phyloP scores from a whole-genome alignment of 2,797 vertebrate species.

The Ctenosaura bakeri region DNA sequence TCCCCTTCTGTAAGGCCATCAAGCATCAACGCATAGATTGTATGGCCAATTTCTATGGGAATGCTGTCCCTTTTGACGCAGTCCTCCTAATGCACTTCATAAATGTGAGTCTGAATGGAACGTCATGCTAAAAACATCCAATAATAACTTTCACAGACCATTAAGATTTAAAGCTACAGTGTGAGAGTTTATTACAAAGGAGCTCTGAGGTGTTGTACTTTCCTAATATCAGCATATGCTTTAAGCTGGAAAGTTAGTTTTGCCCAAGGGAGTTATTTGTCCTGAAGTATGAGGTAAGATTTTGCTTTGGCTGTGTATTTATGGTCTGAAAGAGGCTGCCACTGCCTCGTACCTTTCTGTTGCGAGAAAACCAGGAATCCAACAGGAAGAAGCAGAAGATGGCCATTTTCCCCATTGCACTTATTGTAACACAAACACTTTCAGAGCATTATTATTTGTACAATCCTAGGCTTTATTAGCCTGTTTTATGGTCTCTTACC shows the following conservation, averaged over 20 bases:
- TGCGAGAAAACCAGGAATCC: constrained; percentile 21
- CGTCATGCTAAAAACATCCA: constrained; percentile 50
- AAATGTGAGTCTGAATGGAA: constrained; percentile 55
- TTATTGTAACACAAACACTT: constrained; percentile 11
- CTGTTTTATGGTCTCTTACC: not conserved
- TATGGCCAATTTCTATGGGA: not conserved
- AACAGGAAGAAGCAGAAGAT: constrained; percentile 18
- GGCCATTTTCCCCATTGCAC: not conserved
- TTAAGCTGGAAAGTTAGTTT: constrained; percentile 49
- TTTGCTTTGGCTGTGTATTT: constrained; percentile 45
- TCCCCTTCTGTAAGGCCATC: not conserved
- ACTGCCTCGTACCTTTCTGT: constrained; percentile 18
- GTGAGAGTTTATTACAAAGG: constrained; percentile 62
- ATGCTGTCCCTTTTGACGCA: constrained; percentile 21
- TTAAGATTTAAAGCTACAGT: constrained; percentile 63
- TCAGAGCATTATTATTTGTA: constrained; percentile 1
- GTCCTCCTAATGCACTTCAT: constrained; percentile 54
- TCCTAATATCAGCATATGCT: constrained; percentile 53
- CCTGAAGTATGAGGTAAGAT: constrained; percentile 46
- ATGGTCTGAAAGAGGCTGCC: constrained; percentile 11
- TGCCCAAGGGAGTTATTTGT: constrained; percentile 43
- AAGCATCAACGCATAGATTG: not conserved
- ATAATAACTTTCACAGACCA: constrained; percentile 70
- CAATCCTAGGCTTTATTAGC: not conserved
- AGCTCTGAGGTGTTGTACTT: constrained; percentile 42